Conservation (phyloP, 2,797 vertebrate species). For the Anas bahamensis region DNA sequence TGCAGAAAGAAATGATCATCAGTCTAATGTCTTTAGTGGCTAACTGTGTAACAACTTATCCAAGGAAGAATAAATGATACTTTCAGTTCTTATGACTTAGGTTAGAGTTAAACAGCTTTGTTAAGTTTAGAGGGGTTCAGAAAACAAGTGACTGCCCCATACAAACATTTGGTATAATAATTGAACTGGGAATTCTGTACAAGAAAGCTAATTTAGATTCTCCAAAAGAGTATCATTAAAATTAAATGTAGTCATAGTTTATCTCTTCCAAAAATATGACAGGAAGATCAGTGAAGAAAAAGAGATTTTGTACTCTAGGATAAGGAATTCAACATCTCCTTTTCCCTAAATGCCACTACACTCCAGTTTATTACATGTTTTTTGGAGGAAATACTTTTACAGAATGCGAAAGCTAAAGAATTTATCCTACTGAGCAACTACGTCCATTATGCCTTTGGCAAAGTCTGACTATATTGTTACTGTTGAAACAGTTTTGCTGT, state of each 20-base stretch:
- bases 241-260: neutral
- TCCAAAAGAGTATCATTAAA: neutral
- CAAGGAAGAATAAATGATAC: neutral
- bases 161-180: neutral
- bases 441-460: neutral
- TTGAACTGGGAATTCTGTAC: neutral
- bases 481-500: neutral
- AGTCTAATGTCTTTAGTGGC: neutral
- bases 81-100: neutral
- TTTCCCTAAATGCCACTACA: neutral
- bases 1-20: neutral
- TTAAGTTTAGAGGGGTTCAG: neutral
- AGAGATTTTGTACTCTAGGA: neutral
- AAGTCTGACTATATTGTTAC: neutral
- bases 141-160: neutral
- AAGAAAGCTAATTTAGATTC: neutral
- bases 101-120: neutral
- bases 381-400: neutral
- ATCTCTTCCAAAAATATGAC: neutral
- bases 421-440: neutral
- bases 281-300: neutral
- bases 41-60: neutral
- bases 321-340: neutral
- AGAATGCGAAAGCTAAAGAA: neutral
- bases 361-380: neutral